Evolutionary conservation across 2,888 invertebrate species (phyloP), one percentile per base, ranked within the genome.

Genomic region (Ophioninae sp.): DNA sequence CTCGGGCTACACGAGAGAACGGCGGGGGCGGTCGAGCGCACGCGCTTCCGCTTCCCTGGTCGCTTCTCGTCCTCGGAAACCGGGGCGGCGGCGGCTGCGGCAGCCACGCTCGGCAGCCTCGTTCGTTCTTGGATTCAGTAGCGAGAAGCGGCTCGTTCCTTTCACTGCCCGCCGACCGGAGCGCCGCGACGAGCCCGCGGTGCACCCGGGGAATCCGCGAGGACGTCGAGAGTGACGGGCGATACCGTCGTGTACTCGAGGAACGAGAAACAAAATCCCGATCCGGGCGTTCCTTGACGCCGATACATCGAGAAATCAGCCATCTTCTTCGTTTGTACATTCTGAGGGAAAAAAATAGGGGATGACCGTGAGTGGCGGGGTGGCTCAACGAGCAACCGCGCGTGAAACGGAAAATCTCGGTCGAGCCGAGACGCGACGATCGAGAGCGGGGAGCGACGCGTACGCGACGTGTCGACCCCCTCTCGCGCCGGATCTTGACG

Each of bases 111-210:
- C 37, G 6, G 6, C 17, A 5, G 6, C 8, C 37, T 64, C n/a
- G 17, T 39, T 3, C 13, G 1, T 0, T 22, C 51, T 68, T 68
- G 58, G 44, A 67, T 72, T 79, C 85, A 83, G 83, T 85, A 13
- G 83, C 75, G 76, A 79, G 65, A 85, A 74, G 79, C 83, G 81
- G 79, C 79, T 79, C 17, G 44, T 13, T 51, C 17, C 68, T 72
- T 79, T 79, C 79, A 81, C 82, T 78, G 82, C 75, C 78, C 86
- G 83, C 82, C 67, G n/a, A 81, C 79, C 61, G 83, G 81, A 68
- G 85, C 86, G 85, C 77, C 68, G 84, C 83, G 83, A 37, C 17
- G 13, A 61, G 20, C 22, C 75, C 67, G 58, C 69, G 83, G 84
- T 83, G 37, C 44, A 44, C 10, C 44, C 44, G 44, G 10, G 44